A percentile compares a stretch with the other conserved stretches of the same genome.
phyloP scores from a whole-genome alignment of 2,797 vertebrate genomes.

The Aratinga solstitialis region DNA sequence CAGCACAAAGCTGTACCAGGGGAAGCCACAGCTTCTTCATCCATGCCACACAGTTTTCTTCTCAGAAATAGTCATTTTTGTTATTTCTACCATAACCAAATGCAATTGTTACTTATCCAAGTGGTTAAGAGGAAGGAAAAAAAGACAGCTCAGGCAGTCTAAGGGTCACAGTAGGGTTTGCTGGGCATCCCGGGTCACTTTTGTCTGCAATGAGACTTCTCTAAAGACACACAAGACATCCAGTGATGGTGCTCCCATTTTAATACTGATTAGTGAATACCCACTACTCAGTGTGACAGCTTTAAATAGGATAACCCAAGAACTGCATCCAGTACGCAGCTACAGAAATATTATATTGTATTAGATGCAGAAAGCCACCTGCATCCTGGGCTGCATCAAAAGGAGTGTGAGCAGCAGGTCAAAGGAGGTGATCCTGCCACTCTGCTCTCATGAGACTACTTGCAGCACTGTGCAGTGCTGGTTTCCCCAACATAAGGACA shows the following conservation, averaged over 20 bases:
- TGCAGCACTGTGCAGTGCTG: background rate
- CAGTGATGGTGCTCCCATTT: background rate
- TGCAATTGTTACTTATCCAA: background rate
- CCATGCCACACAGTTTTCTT: background rate
- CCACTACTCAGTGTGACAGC: background rate
- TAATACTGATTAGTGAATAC: accelerated
- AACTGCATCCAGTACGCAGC: background rate
- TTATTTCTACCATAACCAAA: background rate
- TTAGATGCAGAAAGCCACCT: background rate
- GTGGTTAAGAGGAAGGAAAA: background rate
- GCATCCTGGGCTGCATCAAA: background rate
- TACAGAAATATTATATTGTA: background rate
- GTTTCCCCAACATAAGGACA: background rate
- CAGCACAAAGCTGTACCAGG: background rate
- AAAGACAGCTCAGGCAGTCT: background rate
- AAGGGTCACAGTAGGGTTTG: background rate
- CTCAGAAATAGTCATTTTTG: background rate
- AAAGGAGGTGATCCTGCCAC: background rate
- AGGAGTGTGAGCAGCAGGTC: background rate
- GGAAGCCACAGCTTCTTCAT: background rate
- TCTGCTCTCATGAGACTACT: background rate
- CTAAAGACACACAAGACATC: background rate
- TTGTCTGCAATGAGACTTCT: background rate
- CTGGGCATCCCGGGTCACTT: background rate
- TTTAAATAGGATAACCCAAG: background rate